Evolutionary conservation across 2,797 vertebrate species (phyloP).

Genomic region (Neomorphus geoffroyi): DNA sequence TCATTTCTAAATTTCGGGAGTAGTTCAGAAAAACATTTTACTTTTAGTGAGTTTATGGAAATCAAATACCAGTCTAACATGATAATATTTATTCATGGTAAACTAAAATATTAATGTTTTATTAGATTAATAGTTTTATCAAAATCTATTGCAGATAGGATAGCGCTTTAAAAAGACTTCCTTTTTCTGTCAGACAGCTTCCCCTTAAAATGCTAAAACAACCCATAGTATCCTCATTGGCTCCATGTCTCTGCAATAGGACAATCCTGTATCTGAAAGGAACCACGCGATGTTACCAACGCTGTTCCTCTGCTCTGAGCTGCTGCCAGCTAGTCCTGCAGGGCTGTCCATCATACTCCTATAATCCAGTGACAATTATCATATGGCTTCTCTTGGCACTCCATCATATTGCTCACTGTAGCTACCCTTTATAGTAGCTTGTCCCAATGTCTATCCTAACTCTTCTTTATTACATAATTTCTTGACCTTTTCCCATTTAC

Average conservation of each 20-base stretch:
- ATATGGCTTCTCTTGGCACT: neutral
- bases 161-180: neutral
- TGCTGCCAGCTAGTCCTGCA: neutral
- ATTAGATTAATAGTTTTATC: neutral
- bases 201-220: neutral
- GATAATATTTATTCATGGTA: neutral
- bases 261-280: neutral
- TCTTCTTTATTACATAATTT: neutral
- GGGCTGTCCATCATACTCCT: neutral
- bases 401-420: neutral
- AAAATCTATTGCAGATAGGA: neutral
- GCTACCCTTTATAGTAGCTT: neutral
- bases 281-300: neutral
- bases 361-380: neutral
- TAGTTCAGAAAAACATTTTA: neutral
- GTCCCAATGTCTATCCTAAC: neutral
- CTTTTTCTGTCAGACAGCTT: neutral
- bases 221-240: neutral
- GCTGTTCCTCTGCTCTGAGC: neutral
- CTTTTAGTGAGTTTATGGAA: neutral
- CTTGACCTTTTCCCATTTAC: neutral
- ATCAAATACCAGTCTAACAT: neutral
- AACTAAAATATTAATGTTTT: neutral
- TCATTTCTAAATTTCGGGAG: neutral
- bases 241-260: neutral